phyloP scores from a whole-genome alignment of 2,888 invertebrate species.

The Coronaproctus castanopsis region DNA sequence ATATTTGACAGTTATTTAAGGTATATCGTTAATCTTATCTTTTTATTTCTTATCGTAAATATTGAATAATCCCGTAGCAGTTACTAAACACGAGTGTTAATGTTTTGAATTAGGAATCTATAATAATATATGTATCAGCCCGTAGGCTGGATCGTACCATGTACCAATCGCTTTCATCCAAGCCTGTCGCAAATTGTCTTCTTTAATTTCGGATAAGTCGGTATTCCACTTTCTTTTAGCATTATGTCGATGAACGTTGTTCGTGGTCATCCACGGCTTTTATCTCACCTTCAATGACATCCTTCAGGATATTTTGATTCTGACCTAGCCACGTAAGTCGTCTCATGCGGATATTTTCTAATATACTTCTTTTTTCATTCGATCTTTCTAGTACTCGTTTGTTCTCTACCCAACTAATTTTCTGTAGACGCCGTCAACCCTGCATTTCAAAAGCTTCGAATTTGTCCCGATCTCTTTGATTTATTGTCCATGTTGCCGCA shows the following conservation, averaged over 20 bases:
- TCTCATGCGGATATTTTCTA: neutral
- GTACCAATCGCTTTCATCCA: neutral
- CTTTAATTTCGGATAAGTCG: neutral
- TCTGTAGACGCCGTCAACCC: neutral
- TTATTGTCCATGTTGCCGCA: neutral
- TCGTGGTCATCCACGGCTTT: neutral
- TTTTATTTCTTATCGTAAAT: no score
- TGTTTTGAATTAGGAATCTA: no score
- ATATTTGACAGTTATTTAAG: no score
- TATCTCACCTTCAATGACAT: neutral
- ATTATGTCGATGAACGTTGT: neutral
- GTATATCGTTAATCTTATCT: no score
- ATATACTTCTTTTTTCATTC: neutral
- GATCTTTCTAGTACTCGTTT: neutral
- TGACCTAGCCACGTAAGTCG: neutral
- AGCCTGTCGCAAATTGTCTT: neutral
- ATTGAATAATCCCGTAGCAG: no score
- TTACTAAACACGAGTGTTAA: no score
- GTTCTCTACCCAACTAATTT: neutral
- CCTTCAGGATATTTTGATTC: neutral
- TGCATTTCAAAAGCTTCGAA: neutral
- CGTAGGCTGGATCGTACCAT: neutral
- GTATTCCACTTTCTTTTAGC: neutral
- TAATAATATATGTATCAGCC: neutral
- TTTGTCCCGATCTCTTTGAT: neutral